Base-by-base conservation (phyloP, 2,888 invertebrate species). In the Hyposoter dolosus region DNA sequence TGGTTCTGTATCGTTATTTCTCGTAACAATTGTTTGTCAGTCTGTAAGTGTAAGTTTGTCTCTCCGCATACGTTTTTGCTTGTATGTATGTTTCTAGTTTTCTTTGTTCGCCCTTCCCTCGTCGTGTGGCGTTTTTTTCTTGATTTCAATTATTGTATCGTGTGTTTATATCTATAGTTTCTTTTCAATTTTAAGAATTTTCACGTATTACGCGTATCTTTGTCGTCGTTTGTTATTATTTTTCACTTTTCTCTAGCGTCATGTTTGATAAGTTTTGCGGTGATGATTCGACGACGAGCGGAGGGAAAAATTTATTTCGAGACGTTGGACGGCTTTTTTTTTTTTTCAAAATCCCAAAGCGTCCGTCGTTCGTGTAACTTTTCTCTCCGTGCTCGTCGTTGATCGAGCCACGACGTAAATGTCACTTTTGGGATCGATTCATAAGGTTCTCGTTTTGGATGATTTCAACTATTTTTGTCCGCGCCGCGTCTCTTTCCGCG, bases 221-320 rank as follows among this genome's bases (percentile, higher is more conserved):
- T 53, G 72, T 72, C 72, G n/a, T 35, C 66, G 66, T 83, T 75
- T 43, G 76, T 63, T 79, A 56, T 50, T 75, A 3, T 50, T 82
- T 56, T 66, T 72, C 85, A 82, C 85, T 87, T 89, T 89, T 89
- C 88, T 89, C 90, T 90, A 89, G 91, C 89, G 90, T 89, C 89
- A 90, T 90, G 88, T 89, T 91, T 91, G 90, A 92, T 91, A 91
- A 89, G 83, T 89, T 28, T 89, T 28, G 53, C 87, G 88, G 88
- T 91, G 89, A 28, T 47, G 83, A 75, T 35, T 74, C 77, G 77
- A 69, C 77, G 77, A 69, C 88, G 74, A 78, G 69, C 23, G 77
- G 85, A 85, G 83, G 28, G 28, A 28, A 60, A 60, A 60, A 60
- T 15, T 9, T 15, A 1, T 28, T 28, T 6, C 28, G 12, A 60